A percentile compares a stretch with the other conserved stretches of the same genome.
Conservation (phyloP, 2,797 vertebrate genomes). For the Fistularia tabacaria region DNA sequence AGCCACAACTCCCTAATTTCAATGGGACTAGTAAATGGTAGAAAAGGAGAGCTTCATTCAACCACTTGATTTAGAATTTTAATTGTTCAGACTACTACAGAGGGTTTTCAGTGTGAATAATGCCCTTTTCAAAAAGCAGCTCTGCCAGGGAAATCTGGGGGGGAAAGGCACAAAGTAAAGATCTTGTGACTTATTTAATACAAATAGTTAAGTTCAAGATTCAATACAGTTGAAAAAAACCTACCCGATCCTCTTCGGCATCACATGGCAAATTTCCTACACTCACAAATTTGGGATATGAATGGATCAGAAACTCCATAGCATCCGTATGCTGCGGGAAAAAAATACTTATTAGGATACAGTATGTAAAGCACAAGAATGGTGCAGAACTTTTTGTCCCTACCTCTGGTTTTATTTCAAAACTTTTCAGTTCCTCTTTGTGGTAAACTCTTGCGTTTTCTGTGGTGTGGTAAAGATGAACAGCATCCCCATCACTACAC, state of each 20-base stretch:
- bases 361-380: not conserved
- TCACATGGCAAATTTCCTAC: constrained; percentile 83
- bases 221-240: not conserved
- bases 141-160: constrained; percentile 81
- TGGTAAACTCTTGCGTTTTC: constrained; percentile 95
- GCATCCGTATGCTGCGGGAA: constrained; percentile 79
- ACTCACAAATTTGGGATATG: constrained; percentile 84
- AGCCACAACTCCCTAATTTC: no score
- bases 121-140: constrained; percentile 86
- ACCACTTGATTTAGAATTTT: not conserved
- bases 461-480: constrained; percentile 84
- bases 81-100: constrained; percentile 39
- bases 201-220: no score
- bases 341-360: not conserved
- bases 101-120: constrained; percentile 82
- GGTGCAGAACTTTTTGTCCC: not conserved
- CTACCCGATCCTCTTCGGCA: constrained; percentile 79
- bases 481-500: constrained; percentile 83
- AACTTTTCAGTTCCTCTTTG: constrained; percentile 82
- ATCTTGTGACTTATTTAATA: not conserved
- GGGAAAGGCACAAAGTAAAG: not conserved
- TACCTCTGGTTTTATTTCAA: constrained; percentile 86
- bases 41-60: no score
- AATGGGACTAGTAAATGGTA: no score
- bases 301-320: constrained; percentile 87